A percentile compares a stretch with the other conserved stretches of the same genome.
Evolutionary conservation across 1,140 invertebrate genomes (phyloP).

Genomic region (Ptiloglossa arizonensis): DNA sequence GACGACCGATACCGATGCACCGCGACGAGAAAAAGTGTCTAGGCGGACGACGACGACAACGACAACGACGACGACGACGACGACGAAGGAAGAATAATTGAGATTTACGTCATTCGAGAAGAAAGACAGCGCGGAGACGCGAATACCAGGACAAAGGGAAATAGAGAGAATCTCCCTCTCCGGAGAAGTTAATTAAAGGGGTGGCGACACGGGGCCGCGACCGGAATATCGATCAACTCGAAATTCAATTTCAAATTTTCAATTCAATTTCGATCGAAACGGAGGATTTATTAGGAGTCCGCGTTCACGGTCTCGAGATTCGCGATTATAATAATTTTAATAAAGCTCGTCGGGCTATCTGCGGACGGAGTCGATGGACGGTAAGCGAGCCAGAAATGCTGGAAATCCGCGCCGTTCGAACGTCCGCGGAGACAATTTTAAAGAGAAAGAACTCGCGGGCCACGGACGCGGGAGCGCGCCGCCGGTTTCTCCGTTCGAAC

Average conservation of each 20-base stretch:
- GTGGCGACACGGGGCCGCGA: not conserved
- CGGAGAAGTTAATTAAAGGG: slow-evolving; percentile 47
- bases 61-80: not conserved
- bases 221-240: slow-evolving; percentile 44
- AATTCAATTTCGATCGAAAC: slow-evolving; percentile 34
- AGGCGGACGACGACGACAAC: not conserved
- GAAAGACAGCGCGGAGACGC: not conserved
- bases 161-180: too few species aligned
- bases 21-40: not conserved
- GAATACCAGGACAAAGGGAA: not conserved
- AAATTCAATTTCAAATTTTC: slow-evolving; percentile 59
- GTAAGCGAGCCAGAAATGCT: slow-evolving; percentile 4
- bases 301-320: slow-evolving; percentile 13
- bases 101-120: slow-evolving; percentile 11
- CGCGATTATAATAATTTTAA: slow-evolving; percentile 75
- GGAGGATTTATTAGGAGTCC: slow-evolving; percentile 20
- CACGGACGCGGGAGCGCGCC: too few species aligned
- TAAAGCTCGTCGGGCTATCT: slow-evolving; percentile 54
- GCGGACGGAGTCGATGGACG: not conserved
- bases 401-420: not conserved
- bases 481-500: too few species aligned
- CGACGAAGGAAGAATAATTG: not conserved
- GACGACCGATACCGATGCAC: not conserved
- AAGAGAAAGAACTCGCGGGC: too few species aligned
- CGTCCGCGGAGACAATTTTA: not conserved